These are phyloP conservation scores for Sweltsa coloradensis DNA, from an alignment of 1,140 invertebrate genomes.

Conservation along the genomic window DNA sequence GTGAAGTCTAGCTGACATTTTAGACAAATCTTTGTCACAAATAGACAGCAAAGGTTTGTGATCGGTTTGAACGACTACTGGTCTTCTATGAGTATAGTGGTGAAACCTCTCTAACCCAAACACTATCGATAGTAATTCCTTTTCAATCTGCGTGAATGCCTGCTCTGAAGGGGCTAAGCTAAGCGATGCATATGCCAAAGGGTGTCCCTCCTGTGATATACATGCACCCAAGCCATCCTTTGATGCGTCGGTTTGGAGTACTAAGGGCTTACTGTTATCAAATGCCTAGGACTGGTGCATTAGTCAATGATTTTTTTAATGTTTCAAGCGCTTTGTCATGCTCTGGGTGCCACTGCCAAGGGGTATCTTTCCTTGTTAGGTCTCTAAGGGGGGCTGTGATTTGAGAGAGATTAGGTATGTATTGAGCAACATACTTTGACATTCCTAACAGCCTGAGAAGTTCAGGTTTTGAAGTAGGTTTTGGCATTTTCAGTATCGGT, in stretches of 20 bases:
- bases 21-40: constrained; percentile 27
- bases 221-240: constrained; percentile 17
- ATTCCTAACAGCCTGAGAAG: constrained; percentile 23
- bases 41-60: constrained; percentile 31
- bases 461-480: background rate
- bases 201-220: constrained; percentile 19
- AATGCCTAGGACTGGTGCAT: constrained; percentile 23
- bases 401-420: constrained; percentile 23
- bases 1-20: constrained; percentile 29
- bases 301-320: constrained; percentile 19
- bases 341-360: constrained; percentile 17
- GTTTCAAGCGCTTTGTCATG: constrained; percentile 17
- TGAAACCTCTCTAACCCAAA: constrained; percentile 29
- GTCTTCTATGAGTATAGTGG: constrained; percentile 27
- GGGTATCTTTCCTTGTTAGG: constrained; percentile 20
- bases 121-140: constrained; percentile 36
- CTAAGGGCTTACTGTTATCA: constrained; percentile 10
- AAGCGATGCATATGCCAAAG: constrained; percentile 24
- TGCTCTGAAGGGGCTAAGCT: constrained; percentile 18
- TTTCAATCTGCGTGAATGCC: constrained; percentile 30
- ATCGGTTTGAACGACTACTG: constrained; percentile 32
- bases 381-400: constrained; percentile 18
- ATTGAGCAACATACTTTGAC: constrained; percentile 28
- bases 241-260: constrained; percentile 11
- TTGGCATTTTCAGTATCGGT: background rate